These are phyloP conservation scores for Hyphantria cunea DNA, from an alignment of 1,140 invertebrate genomes.

Conservation along the genomic window DNA sequence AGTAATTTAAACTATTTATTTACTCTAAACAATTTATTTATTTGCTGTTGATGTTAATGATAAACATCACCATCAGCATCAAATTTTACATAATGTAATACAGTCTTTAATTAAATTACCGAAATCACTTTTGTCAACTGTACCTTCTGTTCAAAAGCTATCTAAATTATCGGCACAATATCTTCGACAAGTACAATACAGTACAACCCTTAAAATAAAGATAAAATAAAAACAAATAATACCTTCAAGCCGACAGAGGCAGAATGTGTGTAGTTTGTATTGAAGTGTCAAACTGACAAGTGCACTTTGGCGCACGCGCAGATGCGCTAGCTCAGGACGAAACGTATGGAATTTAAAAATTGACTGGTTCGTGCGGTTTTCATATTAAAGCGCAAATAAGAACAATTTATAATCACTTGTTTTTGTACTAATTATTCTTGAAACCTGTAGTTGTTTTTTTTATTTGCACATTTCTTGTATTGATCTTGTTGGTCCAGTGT, in stretches of 20 bases:
- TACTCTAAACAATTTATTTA: no score
- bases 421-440: not conserved
- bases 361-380: conserved; percentile 20
- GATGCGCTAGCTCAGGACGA: conserved; percentile 38
- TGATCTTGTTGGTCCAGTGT: no score
- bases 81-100: no score
- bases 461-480: not conserved
- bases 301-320: conserved; percentile 38
- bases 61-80: no score
- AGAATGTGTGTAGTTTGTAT: conserved; percentile 40
- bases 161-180: no score
- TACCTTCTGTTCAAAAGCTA: no score
- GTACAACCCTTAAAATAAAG: conserved; percentile 12
- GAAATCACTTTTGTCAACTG: no score
- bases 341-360: conserved; percentile 42
- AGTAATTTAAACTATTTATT: no score
- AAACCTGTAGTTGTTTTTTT: not conserved
- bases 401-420: conserved; percentile 2
- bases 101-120: no score
- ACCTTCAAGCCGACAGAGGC: conserved; percentile 21
- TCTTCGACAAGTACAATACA: not conserved
- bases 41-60: no score
- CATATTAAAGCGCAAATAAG: conserved; percentile 3
- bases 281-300: conserved; percentile 56
- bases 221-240: conserved; percentile 26